Evolutionary conservation across 2,797 vertebrate genomes (phyloP), one percentile per base, ranked within the genome.

Genomic region (Oophaga sylvatica): DNA sequence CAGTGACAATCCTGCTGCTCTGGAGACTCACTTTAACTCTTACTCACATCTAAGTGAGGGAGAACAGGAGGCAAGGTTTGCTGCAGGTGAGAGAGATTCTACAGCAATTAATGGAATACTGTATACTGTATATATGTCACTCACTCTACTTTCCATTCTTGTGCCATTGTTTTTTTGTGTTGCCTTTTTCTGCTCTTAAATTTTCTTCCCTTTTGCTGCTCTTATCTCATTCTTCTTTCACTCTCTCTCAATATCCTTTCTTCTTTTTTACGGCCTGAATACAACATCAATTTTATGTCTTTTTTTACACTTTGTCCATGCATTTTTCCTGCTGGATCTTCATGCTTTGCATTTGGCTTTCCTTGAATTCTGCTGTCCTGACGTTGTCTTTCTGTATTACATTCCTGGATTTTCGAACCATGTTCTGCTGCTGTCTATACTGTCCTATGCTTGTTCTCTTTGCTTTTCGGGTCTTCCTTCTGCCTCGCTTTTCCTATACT

Each of bases 41-140:
- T 99, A 99, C 93, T 99, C 97, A 0, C 97, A 98, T 92, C 95
- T 99, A 90, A 97, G 96, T 0, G 98, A 99, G 94, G 97, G 98
- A 5, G 98, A 99, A 89, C 98, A 99, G 92, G 98, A 99, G 93
- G 98, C 98, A 0, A 96, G 97, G 84, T 99, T 99, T 2, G 98
- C 98, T 31, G 98, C 98, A 1, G 98, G 98, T 98, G 92, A 90
- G 93, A 87, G 77, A 0, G 0, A 0, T 75, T 6, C 7, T 3
- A 56, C 56, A 77, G 2, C 16, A 77, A 63, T 67, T 22, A 35
- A 29, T 17, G 10, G 1, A 6, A 7, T 45, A 41, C 9, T 8
- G 31, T 26, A 26, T 26, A 26, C 26, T 26, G 26, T 26, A 26
- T 26, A 26, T 26, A 26, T 26, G 26, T 26, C 12, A 65, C 75